Percentiles rank a stretch among this genome's conserved stretches.
These are phyloP conservation scores for Tokudaia muenninki DNA, from an alignment of 2,797 vertebrate genomes.

Conservation along the genomic window DNA sequence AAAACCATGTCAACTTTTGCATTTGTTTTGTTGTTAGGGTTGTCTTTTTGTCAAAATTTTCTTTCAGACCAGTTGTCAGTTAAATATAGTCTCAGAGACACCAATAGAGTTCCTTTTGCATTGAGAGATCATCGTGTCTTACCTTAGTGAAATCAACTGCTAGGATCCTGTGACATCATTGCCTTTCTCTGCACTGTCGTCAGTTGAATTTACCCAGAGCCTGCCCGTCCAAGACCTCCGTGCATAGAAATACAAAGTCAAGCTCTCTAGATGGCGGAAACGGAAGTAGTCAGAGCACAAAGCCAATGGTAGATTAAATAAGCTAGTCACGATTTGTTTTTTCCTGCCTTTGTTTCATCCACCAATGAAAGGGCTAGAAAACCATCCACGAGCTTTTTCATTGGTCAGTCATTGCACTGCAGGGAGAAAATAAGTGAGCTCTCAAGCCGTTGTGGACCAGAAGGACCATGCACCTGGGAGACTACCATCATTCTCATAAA, in stretches of 20 bases:
- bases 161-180: background rate
- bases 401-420: background rate
- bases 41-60: background rate
- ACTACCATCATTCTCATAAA: background rate
- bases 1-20: background rate
- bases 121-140: background rate
- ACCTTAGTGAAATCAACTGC: conserved; percentile 3
- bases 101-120: background rate
- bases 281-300: background rate
- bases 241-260: conserved; percentile 28
- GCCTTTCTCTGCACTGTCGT: background rate
- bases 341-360: background rate
- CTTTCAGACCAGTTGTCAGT: background rate
- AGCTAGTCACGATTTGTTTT: background rate
- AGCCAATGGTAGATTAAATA: background rate
- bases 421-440: background rate
- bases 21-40: background rate
- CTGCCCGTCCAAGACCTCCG: background rate
- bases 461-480: conserved; percentile 48
- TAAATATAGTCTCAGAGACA: background rate
- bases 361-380: background rate
- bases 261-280: background rate
- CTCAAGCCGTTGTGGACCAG: background rate
- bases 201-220: background rate
- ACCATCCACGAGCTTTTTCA: background rate